Evolutionary conservation across 2,113 vertebrate species (phyloP), one percentile per base, ranked within the genome.

Genomic region (Cervus canadensis): DNA sequence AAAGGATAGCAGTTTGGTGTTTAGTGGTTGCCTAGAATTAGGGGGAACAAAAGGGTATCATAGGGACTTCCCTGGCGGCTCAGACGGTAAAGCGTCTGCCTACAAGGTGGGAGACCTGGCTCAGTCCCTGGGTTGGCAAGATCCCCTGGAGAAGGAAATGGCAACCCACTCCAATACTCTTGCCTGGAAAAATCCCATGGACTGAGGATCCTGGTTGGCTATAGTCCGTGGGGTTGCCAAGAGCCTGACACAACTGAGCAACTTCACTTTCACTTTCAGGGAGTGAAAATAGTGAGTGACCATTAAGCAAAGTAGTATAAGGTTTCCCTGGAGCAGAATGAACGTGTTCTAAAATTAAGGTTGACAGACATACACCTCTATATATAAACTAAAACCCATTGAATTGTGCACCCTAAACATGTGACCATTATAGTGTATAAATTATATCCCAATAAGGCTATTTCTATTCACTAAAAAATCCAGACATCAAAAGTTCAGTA

Each of bases 41-140:
- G 17, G 10, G 30, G 50, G 48, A 23, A 2, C 30, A 54, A 54
- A n/a, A 19, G 9, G 15, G 78, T 21, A 30, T 50, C 45, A 21
- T 33, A 33, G 48, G 78, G 17, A 23, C n/a, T 71, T 5, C 17
- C 64, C n/a, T 21, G n/a, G n/a, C 4, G 64, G 64, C 9, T 36
- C 64, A 71, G 17, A 71, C 0, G 1, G 17, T 11, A 21, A 11
- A 21, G n/a, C 2, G 0, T 71, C n/a, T 36, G 2, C 64, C 64
- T 71, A 10, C 2, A 36, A 71, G 12, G 48, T 71, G 64, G 0
- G 4, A 10, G 64, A 11, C 16, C n/a, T 21, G 64, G 64, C 21
- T 71, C n/a, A 36, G 0, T 21, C 64, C 64, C n/a, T 5, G n/a
- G n/a, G 8, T 67, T 0, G 1, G 33, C 8, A 67, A 36, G 33